Evolutionary conservation across 2,797 vertebrate species (phyloP).

Genomic region (Limnodromus scolopaceus): DNA sequence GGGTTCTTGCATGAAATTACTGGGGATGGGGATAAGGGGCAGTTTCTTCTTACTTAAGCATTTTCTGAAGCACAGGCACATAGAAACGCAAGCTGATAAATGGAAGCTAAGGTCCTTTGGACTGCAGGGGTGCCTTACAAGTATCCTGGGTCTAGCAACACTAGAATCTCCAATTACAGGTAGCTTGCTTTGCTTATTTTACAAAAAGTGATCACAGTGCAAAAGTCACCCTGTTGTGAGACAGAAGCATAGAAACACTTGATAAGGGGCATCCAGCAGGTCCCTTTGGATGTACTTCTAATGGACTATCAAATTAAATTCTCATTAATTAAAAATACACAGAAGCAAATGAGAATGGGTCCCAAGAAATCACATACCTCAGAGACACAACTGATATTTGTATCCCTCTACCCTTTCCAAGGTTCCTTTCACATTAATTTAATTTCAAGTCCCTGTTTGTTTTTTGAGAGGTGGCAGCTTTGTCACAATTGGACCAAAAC

Average conservation of each 20-base stretch:
- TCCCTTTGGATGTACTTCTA: background rate
- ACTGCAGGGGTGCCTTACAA: background rate
- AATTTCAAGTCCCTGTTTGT: background rate
- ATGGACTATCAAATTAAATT: background rate
- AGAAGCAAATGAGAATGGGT: background rate
- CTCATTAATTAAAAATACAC: background rate
- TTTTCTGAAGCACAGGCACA: background rate
- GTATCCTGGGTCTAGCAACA: background rate
- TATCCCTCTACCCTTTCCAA: background rate
- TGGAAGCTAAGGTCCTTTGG: background rate
- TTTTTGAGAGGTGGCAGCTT: background rate
- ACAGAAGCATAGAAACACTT: background rate
- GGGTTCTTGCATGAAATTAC: background rate
- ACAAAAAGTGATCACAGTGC: background rate
- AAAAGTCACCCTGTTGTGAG: background rate
- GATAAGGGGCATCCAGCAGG: background rate
- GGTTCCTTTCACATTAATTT: background rate
- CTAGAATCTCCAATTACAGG: background rate
- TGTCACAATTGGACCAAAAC: background rate
- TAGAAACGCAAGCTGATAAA: background rate
- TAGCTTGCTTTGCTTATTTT: background rate
- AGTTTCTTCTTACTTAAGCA: background rate
- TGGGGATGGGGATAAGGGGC: too few relatives aligned
- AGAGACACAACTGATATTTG: background rate
- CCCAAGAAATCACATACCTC: background rate